Base-by-base conservation (phyloP, 1,140 invertebrate genomes). In the Drosophila willistoni region DNA sequence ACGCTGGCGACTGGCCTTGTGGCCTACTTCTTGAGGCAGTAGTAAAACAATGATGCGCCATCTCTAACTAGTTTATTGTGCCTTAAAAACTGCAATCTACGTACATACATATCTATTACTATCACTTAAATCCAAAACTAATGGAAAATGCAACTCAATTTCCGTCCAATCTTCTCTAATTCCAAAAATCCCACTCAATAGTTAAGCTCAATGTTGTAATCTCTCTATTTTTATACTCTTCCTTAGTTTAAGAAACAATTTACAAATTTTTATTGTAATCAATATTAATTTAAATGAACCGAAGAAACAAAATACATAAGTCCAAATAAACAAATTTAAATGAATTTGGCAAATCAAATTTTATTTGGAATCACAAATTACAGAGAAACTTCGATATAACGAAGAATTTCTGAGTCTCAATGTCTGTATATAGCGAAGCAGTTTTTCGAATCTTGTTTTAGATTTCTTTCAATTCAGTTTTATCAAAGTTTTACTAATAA, bases 1-100 rank as follows among this genome's bases (percentile, higher is more conserved):
- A 99, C 83, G 94, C 99, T 14, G 99, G 98, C 98, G 98, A 99
- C 94, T 94, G 99, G 90, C 95, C 96, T 81, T 96, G 97, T 82
- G 96, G 96, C 91, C 95, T 96, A 71, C 3, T 34, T 89, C 0
- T 44, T 87, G 54, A 51, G 77, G 7, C 80, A 80, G 44, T 86
- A 86, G 64, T 4, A 36, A 39, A 39, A 1, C 5, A 25, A 25
- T 25, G 14, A 19, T 9, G 10, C 25, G n/a, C 41, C 54, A 64
- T 19, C 41, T 34, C 22, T 63, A 73, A 68, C 64, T 34, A 70
- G 67, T 51, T 51, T 51, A 51, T 51, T 51, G 44, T 68, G 6
- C 25, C 59, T 54, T 25, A 36, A 55, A 54, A 41, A 42, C 13
- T 74, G 59, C 57, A 71, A 65, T 75, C 22, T 66, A 77, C 71